Percentiles rank a stretch among this genome's conserved stretches.
Evolutionary conservation across 2,113 vertebrate species (phyloP).

Genomic region (Leucoraja erinaceus): DNA sequence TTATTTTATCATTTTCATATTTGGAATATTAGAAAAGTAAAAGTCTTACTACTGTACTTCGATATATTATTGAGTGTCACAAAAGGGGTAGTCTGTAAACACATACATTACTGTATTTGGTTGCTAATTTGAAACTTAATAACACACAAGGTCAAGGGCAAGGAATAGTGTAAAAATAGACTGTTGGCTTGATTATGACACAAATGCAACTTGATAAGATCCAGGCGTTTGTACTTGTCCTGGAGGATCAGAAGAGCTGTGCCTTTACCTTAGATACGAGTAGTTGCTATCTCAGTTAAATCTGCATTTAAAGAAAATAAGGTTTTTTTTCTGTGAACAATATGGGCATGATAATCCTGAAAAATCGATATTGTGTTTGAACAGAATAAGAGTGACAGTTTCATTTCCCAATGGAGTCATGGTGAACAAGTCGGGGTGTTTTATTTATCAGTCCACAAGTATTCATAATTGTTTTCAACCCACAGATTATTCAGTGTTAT

Average conservation of each 20-base stretch:
- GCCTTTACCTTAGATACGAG: neutral
- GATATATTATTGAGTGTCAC: neutral
- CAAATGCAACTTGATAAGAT: neutral
- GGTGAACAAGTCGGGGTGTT: too few species aligned
- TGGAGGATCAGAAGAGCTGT: neutral
- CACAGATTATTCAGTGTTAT: too few species aligned
- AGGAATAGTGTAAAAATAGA: conserved; percentile 21
- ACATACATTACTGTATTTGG: neutral
- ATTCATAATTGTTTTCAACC: too few species aligned
- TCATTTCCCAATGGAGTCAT: too few species aligned
- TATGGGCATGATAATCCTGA: neutral
- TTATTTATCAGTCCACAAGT: too few species aligned
- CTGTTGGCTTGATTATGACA: neutral
- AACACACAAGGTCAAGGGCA: neutral
- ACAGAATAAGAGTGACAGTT: neutral
- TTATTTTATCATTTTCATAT: neutral
- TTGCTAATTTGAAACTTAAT: conserved; percentile 24
- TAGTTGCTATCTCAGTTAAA: neutral
- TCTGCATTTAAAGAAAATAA: neutral
- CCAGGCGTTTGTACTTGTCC: conserved; percentile 9
- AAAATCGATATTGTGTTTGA: neutral
- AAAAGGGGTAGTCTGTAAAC: neutral
- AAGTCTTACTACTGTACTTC: conserved; percentile 2
- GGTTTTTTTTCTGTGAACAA: neutral
- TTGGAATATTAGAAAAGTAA: neutral